Conservation (phyloP, 2,113 vertebrate genomes). For the Ursus arctos region DNA sequence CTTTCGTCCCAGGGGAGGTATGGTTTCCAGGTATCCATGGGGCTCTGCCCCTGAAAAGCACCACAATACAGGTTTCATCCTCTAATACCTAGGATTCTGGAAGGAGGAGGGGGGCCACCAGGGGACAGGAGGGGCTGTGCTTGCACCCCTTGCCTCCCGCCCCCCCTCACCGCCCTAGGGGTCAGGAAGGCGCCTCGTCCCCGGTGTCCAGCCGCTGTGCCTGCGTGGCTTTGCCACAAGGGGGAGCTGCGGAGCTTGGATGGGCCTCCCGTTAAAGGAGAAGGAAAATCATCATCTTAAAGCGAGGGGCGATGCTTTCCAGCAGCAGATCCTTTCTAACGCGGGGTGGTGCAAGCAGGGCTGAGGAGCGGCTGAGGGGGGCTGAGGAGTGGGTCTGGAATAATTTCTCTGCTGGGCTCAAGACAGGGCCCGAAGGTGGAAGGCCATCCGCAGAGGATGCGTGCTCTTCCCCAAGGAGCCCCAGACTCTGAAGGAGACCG, state of each 20-base stretch:
- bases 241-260: background rate
- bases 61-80: background rate
- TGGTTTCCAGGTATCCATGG: background rate
- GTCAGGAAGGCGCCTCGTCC: background rate
- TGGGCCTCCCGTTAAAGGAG: fast-evolving
- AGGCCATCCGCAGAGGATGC: background rate
- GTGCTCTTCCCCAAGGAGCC: background rate
- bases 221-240: background rate
- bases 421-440: background rate
- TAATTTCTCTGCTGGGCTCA: background rate
- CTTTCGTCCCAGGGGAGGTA: background rate
- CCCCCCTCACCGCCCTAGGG: background rate
- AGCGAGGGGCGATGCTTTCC: background rate
- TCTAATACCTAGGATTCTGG: background rate
- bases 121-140: background rate
- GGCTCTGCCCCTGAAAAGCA: background rate
- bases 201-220: background rate
- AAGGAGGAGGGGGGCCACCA: too few relatives aligned
- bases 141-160: background rate
- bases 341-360: background rate
- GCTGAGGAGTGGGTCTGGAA: background rate
- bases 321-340: fast-evolving
- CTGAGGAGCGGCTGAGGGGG: background rate
- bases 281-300: fast-evolving
- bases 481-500: background rate